These are phyloP conservation scores for Girardinichthys multiradiatus DNA, from an alignment of 2,113 vertebrate species.

Conservation along the genomic window DNA sequence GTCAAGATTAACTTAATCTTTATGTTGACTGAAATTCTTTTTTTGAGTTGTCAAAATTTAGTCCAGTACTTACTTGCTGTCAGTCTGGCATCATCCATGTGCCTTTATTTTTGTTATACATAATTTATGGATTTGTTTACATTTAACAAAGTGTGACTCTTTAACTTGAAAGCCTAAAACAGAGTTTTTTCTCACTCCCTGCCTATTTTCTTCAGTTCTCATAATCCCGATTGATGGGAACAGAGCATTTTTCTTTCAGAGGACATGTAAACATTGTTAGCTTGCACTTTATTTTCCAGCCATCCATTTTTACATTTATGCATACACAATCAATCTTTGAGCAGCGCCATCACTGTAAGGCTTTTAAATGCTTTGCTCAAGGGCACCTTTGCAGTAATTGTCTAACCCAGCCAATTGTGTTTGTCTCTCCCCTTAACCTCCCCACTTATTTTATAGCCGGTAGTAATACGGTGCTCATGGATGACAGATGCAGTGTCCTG, in stretches of 20 bases:
- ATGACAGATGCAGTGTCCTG: conserved; percentile 27
- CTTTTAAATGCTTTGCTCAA: conserved; percentile 42
- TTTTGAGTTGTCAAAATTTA: conserved; percentile 25
- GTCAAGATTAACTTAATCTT: conserved; percentile 39
- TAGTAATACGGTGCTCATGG: conserved; percentile 26
- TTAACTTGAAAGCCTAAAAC: neutral
- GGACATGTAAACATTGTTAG: neutral
- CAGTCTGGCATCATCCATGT: conserved; percentile 20
- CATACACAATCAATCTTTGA: conserved; percentile 21
- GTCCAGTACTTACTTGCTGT: conserved; percentile 29
- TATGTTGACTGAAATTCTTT: neutral
- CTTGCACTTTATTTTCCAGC: conserved; percentile 6
- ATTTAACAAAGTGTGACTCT: neutral
- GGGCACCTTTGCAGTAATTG: conserved; percentile 38
- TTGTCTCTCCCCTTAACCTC: conserved; percentile 10
- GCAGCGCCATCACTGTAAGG: conserved; percentile 6
- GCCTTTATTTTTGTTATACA: neutral
- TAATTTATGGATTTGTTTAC: too few relatives aligned
- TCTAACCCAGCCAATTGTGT: conserved; percentile 35
- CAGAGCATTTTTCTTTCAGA: neutral
- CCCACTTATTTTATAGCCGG: conserved; percentile 36
- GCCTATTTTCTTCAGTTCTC: neutral
- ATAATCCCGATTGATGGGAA: neutral
- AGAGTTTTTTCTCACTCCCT: neutral
- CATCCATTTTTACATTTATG: conserved; percentile 13